These are phyloP conservation scores for Ctenomys sociabilis DNA, from an alignment of 2,113 vertebrate species.

Conservation along the genomic window DNA sequence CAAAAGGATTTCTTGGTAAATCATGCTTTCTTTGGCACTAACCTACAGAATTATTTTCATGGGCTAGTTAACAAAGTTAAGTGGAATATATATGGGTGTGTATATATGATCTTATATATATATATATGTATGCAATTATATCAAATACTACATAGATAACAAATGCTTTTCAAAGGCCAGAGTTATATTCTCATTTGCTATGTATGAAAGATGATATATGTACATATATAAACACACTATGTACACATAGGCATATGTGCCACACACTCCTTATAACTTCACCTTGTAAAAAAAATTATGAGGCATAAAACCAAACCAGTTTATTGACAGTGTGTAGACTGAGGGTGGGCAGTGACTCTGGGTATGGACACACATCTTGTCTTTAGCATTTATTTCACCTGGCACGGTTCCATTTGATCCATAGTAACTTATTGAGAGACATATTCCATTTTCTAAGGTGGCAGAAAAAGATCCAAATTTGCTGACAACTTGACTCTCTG, in stretches of 20 bases:
- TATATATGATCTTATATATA: not conserved
- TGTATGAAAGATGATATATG: not conserved
- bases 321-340: constrained; percentile 55
- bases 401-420: constrained; percentile 86
- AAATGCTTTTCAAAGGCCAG: not conserved
- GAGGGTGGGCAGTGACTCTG: not conserved
- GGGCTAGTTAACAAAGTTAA: constrained; percentile 76
- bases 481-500: constrained; percentile 79
- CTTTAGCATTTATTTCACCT: constrained; percentile 86
- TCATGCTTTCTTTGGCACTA: constrained; percentile 75
- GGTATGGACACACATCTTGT: constrained; percentile 47
- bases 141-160: not conserved
- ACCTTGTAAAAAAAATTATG: constrained; percentile 61
- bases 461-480: constrained; percentile 93
- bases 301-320: constrained; percentile 57
- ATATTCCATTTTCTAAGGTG: constrained; percentile 91
- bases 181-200: not conserved
- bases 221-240: not conserved
- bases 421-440: constrained; percentile 92
- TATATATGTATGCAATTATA: not conserved
- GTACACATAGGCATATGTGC: not conserved
- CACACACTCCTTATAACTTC: not conserved
- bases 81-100: not conserved
- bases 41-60: constrained; percentile 69
- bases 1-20: constrained; percentile 71